Percentiles rank a stretch among this genome's conserved stretches.
These are phyloP conservation scores for Gouania willdenowi DNA, from an alignment of 2,797 vertebrate genomes.

Conservation along the genomic window DNA sequence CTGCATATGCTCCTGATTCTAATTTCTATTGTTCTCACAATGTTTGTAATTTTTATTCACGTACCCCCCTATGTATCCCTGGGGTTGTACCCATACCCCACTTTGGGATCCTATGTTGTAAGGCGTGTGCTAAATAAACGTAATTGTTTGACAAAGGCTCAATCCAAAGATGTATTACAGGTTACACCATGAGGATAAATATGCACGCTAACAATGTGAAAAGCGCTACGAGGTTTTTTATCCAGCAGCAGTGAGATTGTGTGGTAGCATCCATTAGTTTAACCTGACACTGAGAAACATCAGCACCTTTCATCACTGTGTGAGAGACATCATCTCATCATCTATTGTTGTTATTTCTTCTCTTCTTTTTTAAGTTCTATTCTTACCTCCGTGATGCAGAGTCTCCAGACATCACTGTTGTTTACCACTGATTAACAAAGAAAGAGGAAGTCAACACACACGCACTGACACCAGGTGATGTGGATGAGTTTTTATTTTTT, in stretches of 20 bases:
- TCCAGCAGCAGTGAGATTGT: slow-evolving; percentile 53
- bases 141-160: slow-evolving; percentile 34
- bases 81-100: too few species aligned
- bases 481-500: slow-evolving; percentile 69
- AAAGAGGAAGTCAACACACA: slow-evolving; percentile 70
- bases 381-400: slow-evolving; percentile 61
- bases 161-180: slow-evolving; percentile 26
- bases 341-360: slow-evolving; percentile 41
- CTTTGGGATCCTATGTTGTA: too few species aligned
- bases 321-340: slow-evolving; percentile 75
- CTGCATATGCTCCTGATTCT: too few species aligned
- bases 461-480: slow-evolving; percentile 73
- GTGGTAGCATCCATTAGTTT: slow-evolving; percentile 78
- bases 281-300: slow-evolving; percentile 77
- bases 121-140: slow-evolving; percentile 29
- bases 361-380: slow-evolving; percentile 8
- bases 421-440: slow-evolving; percentile 84
- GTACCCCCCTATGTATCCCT: too few species aligned
- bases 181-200: slow-evolving; percentile 46
- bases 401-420: slow-evolving; percentile 78
- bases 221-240: slow-evolving; percentile 59
- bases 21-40: too few species aligned
- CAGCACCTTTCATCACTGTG: slow-evolving; percentile 73
- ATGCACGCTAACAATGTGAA: slow-evolving; percentile 47
- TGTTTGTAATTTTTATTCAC: too few species aligned